Percentiles rank a stretch among this genome's conserved stretches.
These are phyloP conservation scores for Aegypius monachus DNA, from an alignment of 2,113 vertebrate genomes.

Conservation along the genomic window DNA sequence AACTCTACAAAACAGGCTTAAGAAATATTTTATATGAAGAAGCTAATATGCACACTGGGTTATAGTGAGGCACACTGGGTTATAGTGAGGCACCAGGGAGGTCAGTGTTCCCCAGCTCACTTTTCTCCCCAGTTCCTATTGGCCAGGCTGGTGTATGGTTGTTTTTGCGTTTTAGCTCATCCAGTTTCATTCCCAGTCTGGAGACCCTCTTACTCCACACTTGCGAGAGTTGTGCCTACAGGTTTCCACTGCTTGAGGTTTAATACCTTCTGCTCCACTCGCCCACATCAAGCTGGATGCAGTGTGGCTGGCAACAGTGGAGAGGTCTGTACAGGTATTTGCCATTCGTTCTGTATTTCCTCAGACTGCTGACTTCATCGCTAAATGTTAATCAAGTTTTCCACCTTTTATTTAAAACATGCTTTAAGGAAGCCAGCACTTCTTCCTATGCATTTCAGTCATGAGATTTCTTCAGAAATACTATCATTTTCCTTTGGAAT, in stretches of 20 bases:
- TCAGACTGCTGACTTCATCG: not conserved
- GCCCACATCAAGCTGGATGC: not conserved
- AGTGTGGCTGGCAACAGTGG: not conserved
- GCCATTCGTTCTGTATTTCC: conserved; percentile 1
- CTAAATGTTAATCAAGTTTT: not conserved
- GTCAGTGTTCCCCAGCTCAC: not conserved
- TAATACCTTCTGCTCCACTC: not conserved
- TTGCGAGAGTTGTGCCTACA: not conserved
- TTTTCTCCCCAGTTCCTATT: not conserved
- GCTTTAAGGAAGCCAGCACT: not conserved
- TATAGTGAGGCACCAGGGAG: not conserved
- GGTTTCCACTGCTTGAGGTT: not conserved
- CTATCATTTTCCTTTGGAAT: not conserved
- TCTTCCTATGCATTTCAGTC: not conserved
- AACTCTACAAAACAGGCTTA: not conserved
- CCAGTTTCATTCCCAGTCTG: not conserved
- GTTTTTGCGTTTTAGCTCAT: not conserved
- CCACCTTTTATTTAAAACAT: conserved; percentile 8
- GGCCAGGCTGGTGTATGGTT: not conserved
- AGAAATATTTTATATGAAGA: not conserved
- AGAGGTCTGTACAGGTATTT: not conserved
- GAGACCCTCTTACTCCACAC: not conserved
- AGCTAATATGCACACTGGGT: not conserved
- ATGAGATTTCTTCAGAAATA: not conserved
- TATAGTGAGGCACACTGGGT: not conserved